A percentile compares a stretch with the other conserved stretches of the same genome.
Evolutionary conservation across 2,888 invertebrate genomes (phyloP).

Genomic region (Hanleya hanleyi): DNA sequence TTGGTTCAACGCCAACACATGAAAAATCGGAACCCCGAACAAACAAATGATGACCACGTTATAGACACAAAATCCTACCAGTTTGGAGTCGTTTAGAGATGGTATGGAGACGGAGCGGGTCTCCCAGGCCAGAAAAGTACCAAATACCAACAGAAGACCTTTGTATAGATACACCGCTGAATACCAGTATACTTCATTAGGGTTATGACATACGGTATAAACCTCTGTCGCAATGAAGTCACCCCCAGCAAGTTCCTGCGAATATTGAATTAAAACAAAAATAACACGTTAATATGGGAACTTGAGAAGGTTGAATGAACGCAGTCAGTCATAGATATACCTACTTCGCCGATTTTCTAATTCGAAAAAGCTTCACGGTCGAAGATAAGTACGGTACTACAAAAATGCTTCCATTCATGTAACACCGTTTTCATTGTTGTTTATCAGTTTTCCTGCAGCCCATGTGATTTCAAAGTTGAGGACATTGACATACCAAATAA

Average conservation of each 20-base stretch:
- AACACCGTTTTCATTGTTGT: too few relatives aligned
- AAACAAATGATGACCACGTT: conserved; percentile 51
- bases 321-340: too few relatives aligned
- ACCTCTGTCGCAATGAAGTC: conserved; percentile 20
- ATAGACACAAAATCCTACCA: conserved; percentile 58
- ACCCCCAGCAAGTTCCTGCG: not conserved
- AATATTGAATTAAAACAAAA: too few relatives aligned
- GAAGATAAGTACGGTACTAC: too few relatives aligned
- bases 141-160: conserved; percentile 52
- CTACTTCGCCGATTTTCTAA: too few relatives aligned
- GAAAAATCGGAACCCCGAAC: conserved; percentile 46
- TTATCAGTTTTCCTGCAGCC: too few relatives aligned
- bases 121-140: conserved; percentile 58
- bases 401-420: too few relatives aligned
- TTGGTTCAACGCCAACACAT: conserved; percentile 42
- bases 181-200: conserved; percentile 44
- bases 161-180: conserved; percentile 49
- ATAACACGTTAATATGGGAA: too few relatives aligned
- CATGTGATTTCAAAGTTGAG: too few relatives aligned
- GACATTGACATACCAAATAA: too few relatives aligned
- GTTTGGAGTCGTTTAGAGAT: conserved; percentile 55
- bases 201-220: conserved; percentile 19
- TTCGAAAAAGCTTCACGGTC: too few relatives aligned
- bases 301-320: too few relatives aligned
- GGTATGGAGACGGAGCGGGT: conserved; percentile 49